Percentiles rank a stretch among this genome's conserved stretches.
These are phyloP conservation scores for Coelinius sp. DNA, from an alignment of 2,888 invertebrate genomes.

Conservation along the genomic window DNA sequence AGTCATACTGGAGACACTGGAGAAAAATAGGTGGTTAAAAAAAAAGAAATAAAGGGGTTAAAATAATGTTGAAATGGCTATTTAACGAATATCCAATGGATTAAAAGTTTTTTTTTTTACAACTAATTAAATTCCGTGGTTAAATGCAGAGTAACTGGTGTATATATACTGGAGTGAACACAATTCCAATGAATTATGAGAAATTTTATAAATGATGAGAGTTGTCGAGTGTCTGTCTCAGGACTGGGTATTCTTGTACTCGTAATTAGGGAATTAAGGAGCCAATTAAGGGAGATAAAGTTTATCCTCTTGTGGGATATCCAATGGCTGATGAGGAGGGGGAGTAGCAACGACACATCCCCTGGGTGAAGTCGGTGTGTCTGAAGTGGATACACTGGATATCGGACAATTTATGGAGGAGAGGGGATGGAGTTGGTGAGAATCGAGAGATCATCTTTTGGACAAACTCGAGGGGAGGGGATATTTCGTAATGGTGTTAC, in stretches of 20 bases:
- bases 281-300: constrained; percentile 42
- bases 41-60: neutral
- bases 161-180: neutral
- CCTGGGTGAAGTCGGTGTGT: constrained; percentile 12
- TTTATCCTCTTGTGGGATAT: constrained; percentile 23
- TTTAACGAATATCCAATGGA: neutral
- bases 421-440: neutral
- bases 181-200: neutral
- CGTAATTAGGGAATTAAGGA: constrained; percentile 44
- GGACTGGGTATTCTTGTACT: constrained; percentile 18
- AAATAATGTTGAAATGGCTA: neutral
- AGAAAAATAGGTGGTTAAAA: neutral
- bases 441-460: constrained; percentile 1
- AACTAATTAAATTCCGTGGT: neutral
- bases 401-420: neutral
- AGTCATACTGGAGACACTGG: neutral
- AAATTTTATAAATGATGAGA: neutral
- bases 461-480: neutral
- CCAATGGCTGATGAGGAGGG: constrained; percentile 8
- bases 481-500: neutral
- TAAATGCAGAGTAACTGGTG: neutral
- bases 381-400: constrained; percentile 5
- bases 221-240: neutral
- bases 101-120: too few species aligned
- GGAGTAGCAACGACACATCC: constrained; percentile 8